Conservation (phyloP, 2,113 vertebrate species). For the Antechinus stuartii region DNA sequence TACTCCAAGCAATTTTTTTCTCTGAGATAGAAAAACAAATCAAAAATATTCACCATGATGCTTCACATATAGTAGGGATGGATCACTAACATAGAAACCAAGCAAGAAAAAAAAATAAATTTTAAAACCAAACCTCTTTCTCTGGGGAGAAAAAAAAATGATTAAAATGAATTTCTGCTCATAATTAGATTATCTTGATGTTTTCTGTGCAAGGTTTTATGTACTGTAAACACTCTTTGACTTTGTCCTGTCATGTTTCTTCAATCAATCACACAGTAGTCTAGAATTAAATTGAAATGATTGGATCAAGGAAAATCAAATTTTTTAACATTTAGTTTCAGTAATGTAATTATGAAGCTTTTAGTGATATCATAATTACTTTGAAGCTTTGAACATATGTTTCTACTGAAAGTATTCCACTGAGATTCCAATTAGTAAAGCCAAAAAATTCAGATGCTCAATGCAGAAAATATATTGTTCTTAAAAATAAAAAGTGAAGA, state of each 20-base stretch:
- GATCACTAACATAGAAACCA: not conserved
- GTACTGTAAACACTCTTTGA: conserved; percentile 63
- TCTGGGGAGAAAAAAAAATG: conserved; percentile 32
- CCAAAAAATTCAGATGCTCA: conserved; percentile 69
- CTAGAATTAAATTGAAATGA: conserved; percentile 82
- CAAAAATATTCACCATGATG: not conserved
- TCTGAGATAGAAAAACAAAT: not conserved
- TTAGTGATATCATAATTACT: conserved; percentile 88
- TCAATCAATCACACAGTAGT: conserved; percentile 78
- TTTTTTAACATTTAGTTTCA: conserved; percentile 84
- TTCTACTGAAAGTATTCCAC: conserved; percentile 80
- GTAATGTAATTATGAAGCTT: conserved; percentile 88
- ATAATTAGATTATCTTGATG: conserved; percentile 60
- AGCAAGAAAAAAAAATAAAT: not conserved
- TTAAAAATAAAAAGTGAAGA: conserved; percentile 72
- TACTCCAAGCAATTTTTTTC: not conserved
- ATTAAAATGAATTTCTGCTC: conserved; percentile 62
- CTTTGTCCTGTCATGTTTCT: conserved; percentile 76
- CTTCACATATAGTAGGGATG: not conserved
- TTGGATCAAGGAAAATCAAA: conserved; percentile 85
- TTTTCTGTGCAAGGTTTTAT: conserved; percentile 46
- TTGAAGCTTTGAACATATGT: conserved; percentile 85
- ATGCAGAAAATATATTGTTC: conserved; percentile 49
- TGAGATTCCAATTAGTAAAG: conserved; percentile 77
- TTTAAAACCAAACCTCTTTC: conserved; percentile 17